These are phyloP conservation scores for Nannoperca australis DNA, from an alignment of 2,797 vertebrate species.

Conservation along the genomic window DNA sequence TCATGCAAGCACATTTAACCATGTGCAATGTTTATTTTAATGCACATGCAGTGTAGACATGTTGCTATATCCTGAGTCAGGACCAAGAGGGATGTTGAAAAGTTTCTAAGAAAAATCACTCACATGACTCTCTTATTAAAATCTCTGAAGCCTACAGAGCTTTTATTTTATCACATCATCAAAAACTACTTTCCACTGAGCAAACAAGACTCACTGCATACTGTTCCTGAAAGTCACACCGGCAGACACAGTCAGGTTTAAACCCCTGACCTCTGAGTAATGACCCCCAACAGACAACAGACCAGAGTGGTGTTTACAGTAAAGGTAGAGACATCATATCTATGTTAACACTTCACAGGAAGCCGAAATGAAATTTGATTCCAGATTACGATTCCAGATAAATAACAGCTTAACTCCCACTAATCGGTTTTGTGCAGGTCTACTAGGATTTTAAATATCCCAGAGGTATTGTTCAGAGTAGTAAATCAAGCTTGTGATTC, in stretches of 20 bases:
- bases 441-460: background rate
- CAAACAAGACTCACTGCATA: slow-evolving; percentile 21
- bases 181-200: slow-evolving; percentile 54
- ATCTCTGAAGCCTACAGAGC: slow-evolving; percentile 33
- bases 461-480: background rate
- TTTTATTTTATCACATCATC: slow-evolving; percentile 52
- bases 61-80: slow-evolving; percentile 16
- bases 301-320: slow-evolving; percentile 12
- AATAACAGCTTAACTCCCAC: background rate
- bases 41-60: background rate
- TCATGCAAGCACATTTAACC: background rate
- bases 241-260: slow-evolving; percentile 13
- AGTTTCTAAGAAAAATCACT: slow-evolving; percentile 62
- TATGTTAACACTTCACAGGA: slow-evolving; percentile 22
- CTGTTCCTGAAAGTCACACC: slow-evolving; percentile 22
- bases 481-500: slow-evolving; percentile 16
- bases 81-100: slow-evolving; percentile 31
- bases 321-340: slow-evolving; percentile 11
- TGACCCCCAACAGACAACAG: slow-evolving; percentile 15
- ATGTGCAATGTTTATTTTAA: slow-evolving; percentile 15
- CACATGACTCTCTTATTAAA: slow-evolving; percentile 34
- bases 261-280: slow-evolving; percentile 32
- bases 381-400: background rate
- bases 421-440: background rate
- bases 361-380: slow-evolving; percentile 15